Evolutionary conservation across 2,113 vertebrate genomes (phyloP), one percentile per base, ranked within the genome.

Genomic region (Eudyptes chrysolophus): DNA sequence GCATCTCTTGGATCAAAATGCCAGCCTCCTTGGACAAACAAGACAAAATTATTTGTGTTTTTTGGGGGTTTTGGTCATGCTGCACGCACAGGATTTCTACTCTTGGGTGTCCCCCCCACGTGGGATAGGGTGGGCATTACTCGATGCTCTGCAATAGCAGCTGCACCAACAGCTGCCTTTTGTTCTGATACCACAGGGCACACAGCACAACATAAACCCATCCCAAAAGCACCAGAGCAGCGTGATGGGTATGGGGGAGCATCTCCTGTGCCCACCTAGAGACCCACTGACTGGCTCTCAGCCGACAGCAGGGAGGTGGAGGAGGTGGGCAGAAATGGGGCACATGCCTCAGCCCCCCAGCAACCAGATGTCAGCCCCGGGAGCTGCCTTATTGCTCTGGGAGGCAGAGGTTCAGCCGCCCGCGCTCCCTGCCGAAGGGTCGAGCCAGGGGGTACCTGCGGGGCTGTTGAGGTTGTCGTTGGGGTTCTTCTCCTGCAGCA

Each of bases 401-500:
- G 32, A 22, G 81, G 64, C 7, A 2, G 34, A 65, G 34, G 13
- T 0, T 34, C 38, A 14, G n/a, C 77, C 0, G 0, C 16, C 26
- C 0, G 0, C 0, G 6, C 29, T 62, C 20, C 52, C 38, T 12
- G 44, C 14, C 4, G 1, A 13, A 54, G 24, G 65, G 38, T 10
- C 0, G 2, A 21, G 48, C 57, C 5, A 19, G 21, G 57, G 38
- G 18, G 17, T 98, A 99, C 99, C 99, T 98, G 98, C 84, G 2
- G 99, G 99, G 44, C 94, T 97, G 98, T 99, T 99, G 93, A 99
- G 98, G 44, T 99, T 97, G 20, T 98, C 66, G 71, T 99, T 99
- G 79, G 66, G 79, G 96, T 99, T 99, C 96, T 99, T 98, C 49
- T 98, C 92, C 93, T 46, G 98, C 46, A 99, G 97, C 29, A 99